Conservation (phyloP, 2,888 invertebrate species). For the Drosophila leonis region DNA sequence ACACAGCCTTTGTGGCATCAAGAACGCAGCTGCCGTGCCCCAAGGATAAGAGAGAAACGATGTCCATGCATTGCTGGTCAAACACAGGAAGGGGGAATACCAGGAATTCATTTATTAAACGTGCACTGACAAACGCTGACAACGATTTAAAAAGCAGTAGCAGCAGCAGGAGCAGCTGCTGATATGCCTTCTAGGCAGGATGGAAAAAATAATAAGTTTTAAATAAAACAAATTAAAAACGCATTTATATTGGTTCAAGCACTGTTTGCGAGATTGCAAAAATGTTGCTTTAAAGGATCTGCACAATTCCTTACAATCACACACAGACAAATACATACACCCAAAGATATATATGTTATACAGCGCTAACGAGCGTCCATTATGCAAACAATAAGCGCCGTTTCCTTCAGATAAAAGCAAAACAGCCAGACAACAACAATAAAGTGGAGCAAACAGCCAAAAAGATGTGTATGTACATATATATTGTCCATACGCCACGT, state of each 20-base stretch:
- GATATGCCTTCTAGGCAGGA: slow-evolving; percentile 20
- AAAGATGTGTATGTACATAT: slow-evolving; percentile 37
- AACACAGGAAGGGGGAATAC: slow-evolving; percentile 14
- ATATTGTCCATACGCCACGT: slow-evolving; percentile 69
- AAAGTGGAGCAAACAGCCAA: slow-evolving; percentile 37
- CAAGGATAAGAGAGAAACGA: slow-evolving; percentile 32
- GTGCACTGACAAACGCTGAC: slow-evolving; percentile 51
- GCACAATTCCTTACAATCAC: slow-evolving; percentile 14
- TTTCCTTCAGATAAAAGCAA: slow-evolving; percentile 69
- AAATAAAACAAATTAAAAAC: slow-evolving; percentile 84
- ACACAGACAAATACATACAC: slow-evolving; percentile 7
- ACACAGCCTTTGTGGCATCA: slow-evolving; percentile 40
- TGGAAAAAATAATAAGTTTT: slow-evolving; percentile 24
- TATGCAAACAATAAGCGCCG: slow-evolving; percentile 81
- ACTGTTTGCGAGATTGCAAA: slow-evolving; percentile 35
- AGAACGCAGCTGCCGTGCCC: slow-evolving; percentile 37
- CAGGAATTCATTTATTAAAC: slow-evolving; percentile 79
- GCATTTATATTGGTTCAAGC: slow-evolving; percentile 84
- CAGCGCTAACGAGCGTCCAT: slow-evolving; percentile 82
- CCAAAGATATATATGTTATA: slow-evolving; percentile 17
- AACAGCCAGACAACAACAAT: slow-evolving; percentile 47
- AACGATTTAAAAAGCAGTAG: slow-evolving; percentile 21
- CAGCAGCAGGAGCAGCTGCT: slow-evolving; percentile 31
- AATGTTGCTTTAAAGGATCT: slow-evolving; percentile 37
- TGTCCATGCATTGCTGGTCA: slow-evolving; percentile 23